These are phyloP conservation scores for Nycticorax nycticorax DNA, from an alignment of 2,113 vertebrate genomes.

Conservation along the genomic window DNA sequence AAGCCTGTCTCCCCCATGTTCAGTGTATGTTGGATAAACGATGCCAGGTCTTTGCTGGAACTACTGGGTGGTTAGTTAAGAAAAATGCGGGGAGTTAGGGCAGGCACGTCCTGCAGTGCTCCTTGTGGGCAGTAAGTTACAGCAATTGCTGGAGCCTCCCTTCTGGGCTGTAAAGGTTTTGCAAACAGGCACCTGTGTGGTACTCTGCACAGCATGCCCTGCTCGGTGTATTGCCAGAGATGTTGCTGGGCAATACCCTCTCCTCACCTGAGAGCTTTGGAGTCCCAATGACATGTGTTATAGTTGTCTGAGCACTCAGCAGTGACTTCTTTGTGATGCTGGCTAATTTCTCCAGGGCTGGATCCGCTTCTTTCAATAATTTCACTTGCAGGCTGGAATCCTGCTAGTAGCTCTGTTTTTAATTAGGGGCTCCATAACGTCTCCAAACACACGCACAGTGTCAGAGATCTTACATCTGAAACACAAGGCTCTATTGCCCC, in stretches of 20 bases:
- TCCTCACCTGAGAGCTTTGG: not conserved
- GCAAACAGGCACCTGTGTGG: not conserved
- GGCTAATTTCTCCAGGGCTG: slow-evolving; percentile 18
- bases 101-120: not conserved
- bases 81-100: not conserved
- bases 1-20: not conserved
- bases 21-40: fast-evolving
- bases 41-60: not conserved
- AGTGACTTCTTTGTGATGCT: not conserved
- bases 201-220: not conserved
- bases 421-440: not conserved
- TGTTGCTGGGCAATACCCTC: not conserved
- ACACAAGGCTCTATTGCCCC: not conserved
- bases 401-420: not conserved
- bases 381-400: not conserved
- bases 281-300: slow-evolving; percentile 11
- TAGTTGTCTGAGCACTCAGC: not conserved
- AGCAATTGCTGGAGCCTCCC: not conserved
- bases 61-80: not conserved
- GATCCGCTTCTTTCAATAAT: not conserved
- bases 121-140: fast-evolving
- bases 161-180: not conserved
- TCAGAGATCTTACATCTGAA: not conserved
- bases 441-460: not conserved
- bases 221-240: not conserved